Base-by-base conservation (phyloP, 2,888 invertebrate genomes). In the Podabrus alpinus region DNA sequence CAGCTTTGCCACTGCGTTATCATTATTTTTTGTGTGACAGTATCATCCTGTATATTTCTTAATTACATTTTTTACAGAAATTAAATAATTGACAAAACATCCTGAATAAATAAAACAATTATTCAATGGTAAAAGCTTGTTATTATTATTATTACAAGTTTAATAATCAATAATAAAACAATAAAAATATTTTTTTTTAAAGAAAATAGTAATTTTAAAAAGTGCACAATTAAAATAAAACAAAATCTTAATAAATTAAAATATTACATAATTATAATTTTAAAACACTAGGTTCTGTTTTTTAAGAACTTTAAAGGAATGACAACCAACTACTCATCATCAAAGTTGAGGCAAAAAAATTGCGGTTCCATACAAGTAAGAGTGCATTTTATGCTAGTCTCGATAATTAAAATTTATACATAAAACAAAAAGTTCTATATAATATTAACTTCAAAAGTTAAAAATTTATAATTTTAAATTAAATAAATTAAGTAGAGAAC, bases 291-390 rank as follows among this genome's bases (percentile, higher is more conserved):
- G 68, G 72, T 72, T 72, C 72, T 72, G 72, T 68, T 72, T 25
- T 29, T 72, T 62, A 72, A 72, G 72, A 72, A 72, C 72, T 68
- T 72, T 72, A 68, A 66, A 72, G 72, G 72, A 72, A 72, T 72
- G 72, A 72, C 72, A 67, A 72, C 59, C 60, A 68, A 24, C 13
- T 64, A 19, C 62, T n/a, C 19, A 64, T 60, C 60, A 60, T 19
- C 45, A 19, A 64, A 64, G 19, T n/a, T 19, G 62, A 64, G 62
- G 11, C 5, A 45, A n/a, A 45, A 45, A 45, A 45, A n/a, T n/a
- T n/a, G 45, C n/a, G 45, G n/a, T 45, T 45, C 45, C 45, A 45
- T 45, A 24, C 24, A 45, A 45, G 45, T 45, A 45, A 13, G 45
- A 45, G 45, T 45, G 45, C 45, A 45, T 45, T 21, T 45, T 45